Percentiles rank a stretch among this genome's conserved stretches.
phyloP scores from a whole-genome alignment of 2,888 invertebrate genomes.

The Amiota communis region DNA sequence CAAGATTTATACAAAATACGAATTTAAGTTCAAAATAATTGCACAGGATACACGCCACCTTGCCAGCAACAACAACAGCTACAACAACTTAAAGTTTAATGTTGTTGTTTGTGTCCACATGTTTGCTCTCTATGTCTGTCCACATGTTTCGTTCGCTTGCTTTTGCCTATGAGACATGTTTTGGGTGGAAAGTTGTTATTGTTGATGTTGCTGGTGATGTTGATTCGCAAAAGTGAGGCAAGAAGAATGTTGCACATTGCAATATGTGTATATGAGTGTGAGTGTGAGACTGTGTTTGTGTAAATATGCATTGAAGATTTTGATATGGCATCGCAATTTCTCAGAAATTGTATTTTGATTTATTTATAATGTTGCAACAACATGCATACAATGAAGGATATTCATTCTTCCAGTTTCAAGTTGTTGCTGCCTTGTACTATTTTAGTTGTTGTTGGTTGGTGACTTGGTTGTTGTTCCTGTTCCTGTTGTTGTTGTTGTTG shows the following conservation, averaged over 20 bases:
- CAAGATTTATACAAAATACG: constrained; percentile 67
- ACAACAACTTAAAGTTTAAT: constrained; percentile 55
- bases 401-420: constrained; percentile 21
- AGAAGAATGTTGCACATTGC: background rate
- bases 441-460: constrained; percentile 31
- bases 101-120: constrained; percentile 29
- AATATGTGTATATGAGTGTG: constrained; percentile 24
- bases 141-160: constrained; percentile 13
- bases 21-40: constrained; percentile 69
- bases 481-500: constrained; percentile 29
- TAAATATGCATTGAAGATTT: constrained; percentile 56
- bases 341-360: constrained; percentile 70
- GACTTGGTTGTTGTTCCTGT: constrained; percentile 26
- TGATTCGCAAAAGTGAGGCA: background rate
- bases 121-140: constrained; percentile 36
- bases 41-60: constrained; percentile 63
- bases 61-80: constrained; percentile 48
- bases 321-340: constrained; percentile 70
- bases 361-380: constrained; percentile 70
- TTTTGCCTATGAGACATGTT: constrained; percentile 57
- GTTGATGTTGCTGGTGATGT: background rate
- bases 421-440: constrained; percentile 29
- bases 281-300: constrained; percentile 26
- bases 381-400: constrained; percentile 57
- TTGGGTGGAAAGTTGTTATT: constrained; percentile 60